These are phyloP conservation scores for Heliconius himera DNA, from an alignment of 1,140 invertebrate species.

Conservation along the genomic window DNA sequence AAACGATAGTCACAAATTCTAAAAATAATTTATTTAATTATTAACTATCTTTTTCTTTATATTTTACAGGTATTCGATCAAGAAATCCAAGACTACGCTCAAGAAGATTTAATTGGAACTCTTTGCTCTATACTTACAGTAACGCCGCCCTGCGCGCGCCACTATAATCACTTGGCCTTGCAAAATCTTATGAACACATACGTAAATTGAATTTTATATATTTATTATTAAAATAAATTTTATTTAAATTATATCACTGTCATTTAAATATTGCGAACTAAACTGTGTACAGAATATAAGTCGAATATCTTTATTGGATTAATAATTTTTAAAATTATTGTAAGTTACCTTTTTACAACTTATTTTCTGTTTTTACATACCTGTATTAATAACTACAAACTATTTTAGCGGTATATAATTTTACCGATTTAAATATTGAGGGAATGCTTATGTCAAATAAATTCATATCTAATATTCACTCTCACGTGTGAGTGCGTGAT, in stretches of 20 bases:
- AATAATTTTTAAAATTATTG: no score
- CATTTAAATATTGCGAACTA: not conserved
- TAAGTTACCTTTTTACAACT: no score
- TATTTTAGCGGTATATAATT: not conserved
- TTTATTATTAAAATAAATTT: not conserved
- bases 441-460: no score
- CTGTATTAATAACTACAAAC: no score
- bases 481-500: no score
- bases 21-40: no score
- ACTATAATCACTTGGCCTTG: constrained; percentile 56
- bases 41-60: no score
- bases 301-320: no score
- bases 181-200: constrained; percentile 42
- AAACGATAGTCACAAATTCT: no score
- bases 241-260: not conserved
- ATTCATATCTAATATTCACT: no score
- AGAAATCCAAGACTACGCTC: constrained; percentile 60
- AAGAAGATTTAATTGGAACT: constrained; percentile 55
- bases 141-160: constrained; percentile 48
- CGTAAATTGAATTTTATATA: constrained; percentile 26
- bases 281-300: no score
- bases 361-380: no score
- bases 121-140: constrained; percentile 53
- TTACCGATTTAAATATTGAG: not conserved
- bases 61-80: constrained; percentile 62